Evolutionary conservation across 2,888 invertebrate genomes (phyloP), one percentile per base, ranked within the genome.

Genomic region (Lasioglossum malachurum): DNA sequence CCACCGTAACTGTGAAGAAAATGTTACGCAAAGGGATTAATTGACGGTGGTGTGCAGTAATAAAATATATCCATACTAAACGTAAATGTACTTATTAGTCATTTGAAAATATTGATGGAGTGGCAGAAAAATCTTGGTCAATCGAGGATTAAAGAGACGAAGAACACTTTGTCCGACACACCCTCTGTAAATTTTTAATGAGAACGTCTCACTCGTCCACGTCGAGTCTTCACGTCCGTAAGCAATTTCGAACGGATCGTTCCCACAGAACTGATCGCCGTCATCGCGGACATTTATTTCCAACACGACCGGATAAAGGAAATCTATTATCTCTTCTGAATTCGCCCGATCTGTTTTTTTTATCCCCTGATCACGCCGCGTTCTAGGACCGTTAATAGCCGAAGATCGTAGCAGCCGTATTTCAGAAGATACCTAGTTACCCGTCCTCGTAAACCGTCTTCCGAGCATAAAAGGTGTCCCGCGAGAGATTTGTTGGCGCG

Each of bases 401-500:
- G 77, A 73, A 64, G 71, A 78, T 79, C 83, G 72, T 44, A 35
- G 53, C 72, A 57, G 75, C 79, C 82, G 80, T 87, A 86, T 83
- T 86, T 85, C 84, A 84, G 77, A 75, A 78, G 81, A 86, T 86
- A 84, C 84, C 84, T 87, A 84, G 84, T 87, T 84, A 81, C 79
- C 77, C 78, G 83, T 84, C 76, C 82, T 87, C 80, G 80, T 76
- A 82, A 75, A 78, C 69, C 79, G 75, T 79, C 77, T 84, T 87
- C 78, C 84, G 79, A 72, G 83, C 84, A 82, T 89, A 87, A 89
- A 84, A 84, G 80, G 77, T 89, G 79, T 89, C 87, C 69, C 80
- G 86, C 74, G 78, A 81, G 79, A 89, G 89, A 89, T 89, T 89
- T 89, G 81, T 89, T 87, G 83, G 75, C 82, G 84, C 80, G 88